phyloP scores from a whole-genome alignment of 2,888 invertebrate genomes.

The Cinara cedri region DNA sequence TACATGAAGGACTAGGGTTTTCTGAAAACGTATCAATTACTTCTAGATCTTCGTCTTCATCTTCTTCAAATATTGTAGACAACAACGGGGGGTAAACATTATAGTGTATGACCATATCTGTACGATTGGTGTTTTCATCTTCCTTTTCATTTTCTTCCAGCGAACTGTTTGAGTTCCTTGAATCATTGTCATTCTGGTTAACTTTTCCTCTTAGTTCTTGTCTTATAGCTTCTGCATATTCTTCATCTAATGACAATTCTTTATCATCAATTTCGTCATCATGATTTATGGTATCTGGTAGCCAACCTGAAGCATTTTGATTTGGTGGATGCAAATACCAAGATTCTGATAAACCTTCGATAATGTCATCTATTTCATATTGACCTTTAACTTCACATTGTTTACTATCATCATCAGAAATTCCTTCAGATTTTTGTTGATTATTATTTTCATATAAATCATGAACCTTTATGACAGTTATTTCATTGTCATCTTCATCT shows the following conservation, averaged over 20 bases:
- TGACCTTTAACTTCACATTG: conserved; percentile 31
- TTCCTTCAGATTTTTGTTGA: conserved; percentile 13
- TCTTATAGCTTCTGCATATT: conserved; percentile 52
- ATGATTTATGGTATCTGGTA: conserved; percentile 39
- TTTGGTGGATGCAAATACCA: conserved; percentile 44
- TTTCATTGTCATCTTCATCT: conserved; percentile 53
- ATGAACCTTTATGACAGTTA: conserved; percentile 43
- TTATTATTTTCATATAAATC: conserved; percentile 40
- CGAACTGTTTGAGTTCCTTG: conserved; percentile 47
- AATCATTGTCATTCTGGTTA: conserved; percentile 48
- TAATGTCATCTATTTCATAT: conserved; percentile 58
- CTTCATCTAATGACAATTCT: conserved; percentile 47
- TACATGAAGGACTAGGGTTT: conserved; percentile 58
- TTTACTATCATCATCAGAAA: conserved; percentile 13
- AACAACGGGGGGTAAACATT: conserved; percentile 68
- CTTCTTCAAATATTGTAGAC: conserved; percentile 71
- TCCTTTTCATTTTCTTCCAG: conserved; percentile 24
- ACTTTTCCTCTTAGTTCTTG: conserved; percentile 54
- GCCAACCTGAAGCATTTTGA: conserved; percentile 43
- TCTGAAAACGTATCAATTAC: conserved; percentile 58
- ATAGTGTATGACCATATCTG: conserved; percentile 62
- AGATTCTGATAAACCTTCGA: conserved; percentile 57
- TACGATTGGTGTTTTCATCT: conserved; percentile 40
- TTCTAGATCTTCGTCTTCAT: conserved; percentile 62
- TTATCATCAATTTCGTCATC: conserved; percentile 37